phyloP scores from a whole-genome alignment of 1,140 invertebrate species.

The Meloidogyne exigua region DNA sequence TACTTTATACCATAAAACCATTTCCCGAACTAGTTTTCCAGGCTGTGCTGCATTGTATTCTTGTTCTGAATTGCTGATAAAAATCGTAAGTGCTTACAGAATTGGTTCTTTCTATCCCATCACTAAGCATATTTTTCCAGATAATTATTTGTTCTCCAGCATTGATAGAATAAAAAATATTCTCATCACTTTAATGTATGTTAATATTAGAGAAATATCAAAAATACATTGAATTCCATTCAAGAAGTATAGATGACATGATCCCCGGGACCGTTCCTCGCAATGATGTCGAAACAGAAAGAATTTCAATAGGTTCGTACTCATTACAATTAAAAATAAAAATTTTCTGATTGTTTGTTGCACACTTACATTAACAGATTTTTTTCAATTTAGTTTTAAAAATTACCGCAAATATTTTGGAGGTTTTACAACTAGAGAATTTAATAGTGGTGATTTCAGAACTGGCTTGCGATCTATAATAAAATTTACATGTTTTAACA shows the following conservation, averaged over 20 bases:
- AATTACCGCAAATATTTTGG: background rate
- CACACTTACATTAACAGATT: background rate
- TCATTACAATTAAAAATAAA: background rate
- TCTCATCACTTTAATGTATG: background rate
- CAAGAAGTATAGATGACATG: background rate
- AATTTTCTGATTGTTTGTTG: background rate
- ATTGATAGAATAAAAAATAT: background rate
- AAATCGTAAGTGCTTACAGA: background rate
- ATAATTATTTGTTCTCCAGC: background rate
- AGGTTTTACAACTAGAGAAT: background rate
- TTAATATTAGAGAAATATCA: background rate
- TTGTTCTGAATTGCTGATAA: background rate
- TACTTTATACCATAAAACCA: background rate
- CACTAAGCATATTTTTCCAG: background rate
- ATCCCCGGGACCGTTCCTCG: background rate
- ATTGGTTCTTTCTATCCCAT: background rate
- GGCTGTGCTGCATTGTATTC: background rate
- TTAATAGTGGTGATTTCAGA: background rate
- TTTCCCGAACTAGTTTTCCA: background rate
- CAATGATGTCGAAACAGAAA: background rate
- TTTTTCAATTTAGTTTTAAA: background rate
- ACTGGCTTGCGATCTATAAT: background rate
- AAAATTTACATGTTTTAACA: background rate
- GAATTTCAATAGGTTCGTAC: background rate
- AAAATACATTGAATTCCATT: background rate